Evolutionary conservation across 2,888 invertebrate genomes (phyloP).

Genomic region (Ormyrus thymus): DNA sequence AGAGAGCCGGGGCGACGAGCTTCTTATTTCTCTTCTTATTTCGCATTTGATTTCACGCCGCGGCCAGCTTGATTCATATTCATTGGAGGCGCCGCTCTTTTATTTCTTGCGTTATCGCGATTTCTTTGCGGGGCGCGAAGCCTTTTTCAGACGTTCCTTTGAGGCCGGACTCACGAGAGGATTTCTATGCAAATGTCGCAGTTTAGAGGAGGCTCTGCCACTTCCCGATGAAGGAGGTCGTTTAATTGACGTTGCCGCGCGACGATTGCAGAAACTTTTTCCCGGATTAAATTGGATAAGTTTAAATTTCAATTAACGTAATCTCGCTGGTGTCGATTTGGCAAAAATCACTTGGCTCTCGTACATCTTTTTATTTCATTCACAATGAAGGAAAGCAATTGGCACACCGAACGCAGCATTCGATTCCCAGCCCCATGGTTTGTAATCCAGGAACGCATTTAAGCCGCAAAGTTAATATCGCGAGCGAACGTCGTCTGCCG

Average conservation of each 20-base stretch:
- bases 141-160: too few species aligned
- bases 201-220: conserved; percentile 39
- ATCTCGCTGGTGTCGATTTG: neutral
- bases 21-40: conserved; percentile 39
- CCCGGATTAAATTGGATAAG: neutral
- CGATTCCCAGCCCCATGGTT: neutral
- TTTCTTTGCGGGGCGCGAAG: conserved; percentile 22
- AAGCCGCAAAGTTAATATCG: conserved; percentile 16
- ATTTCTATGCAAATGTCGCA: conserved; percentile 51
- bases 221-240: conserved; percentile 6
- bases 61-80: conserved; percentile 50
- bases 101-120: neutral
- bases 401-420: neutral
- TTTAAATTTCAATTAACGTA: neutral
- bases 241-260: conserved; percentile 34
- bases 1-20: neutral
- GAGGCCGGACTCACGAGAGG: neutral
- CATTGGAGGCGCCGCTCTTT: conserved; percentile 38
- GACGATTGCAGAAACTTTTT: neutral
- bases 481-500: neutral
- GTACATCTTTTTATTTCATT: too few species aligned
- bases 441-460: neutral
- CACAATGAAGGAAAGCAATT: too few species aligned
- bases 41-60: conserved; percentile 53
- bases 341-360: too few species aligned